These are phyloP conservation scores for Trachelus troglodyta DNA, from an alignment of 2,888 invertebrate species.

Conservation along the genomic window DNA sequence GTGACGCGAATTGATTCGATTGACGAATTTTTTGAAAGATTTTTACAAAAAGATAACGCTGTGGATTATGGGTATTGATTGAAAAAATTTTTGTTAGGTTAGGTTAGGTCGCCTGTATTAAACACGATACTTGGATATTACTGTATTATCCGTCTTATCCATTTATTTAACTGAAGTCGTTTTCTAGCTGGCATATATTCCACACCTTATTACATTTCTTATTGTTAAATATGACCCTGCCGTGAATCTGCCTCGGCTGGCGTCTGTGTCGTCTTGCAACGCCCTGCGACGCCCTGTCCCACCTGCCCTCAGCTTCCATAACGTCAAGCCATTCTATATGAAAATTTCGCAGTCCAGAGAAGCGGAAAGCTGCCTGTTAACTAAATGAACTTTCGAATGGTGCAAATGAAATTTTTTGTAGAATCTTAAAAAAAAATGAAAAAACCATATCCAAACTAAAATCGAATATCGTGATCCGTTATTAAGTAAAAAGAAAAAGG, in stretches of 20 bases:
- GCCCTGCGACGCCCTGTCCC: constrained; percentile 14
- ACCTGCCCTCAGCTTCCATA: constrained; percentile 10
- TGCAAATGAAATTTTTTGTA: background rate
- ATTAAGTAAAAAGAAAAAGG: background rate
- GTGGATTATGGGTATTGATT: background rate
- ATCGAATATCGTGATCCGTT: background rate
- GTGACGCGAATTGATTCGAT: too few species aligned
- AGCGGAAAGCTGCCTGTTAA: background rate
- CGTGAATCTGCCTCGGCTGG: constrained; percentile 9
- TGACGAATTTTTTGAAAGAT: background rate
- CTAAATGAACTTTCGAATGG: background rate
- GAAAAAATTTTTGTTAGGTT: background rate
- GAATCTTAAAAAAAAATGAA: background rate
- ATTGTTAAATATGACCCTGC: constrained; percentile 43
- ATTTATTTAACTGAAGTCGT: constrained; percentile 27
- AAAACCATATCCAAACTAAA: background rate
- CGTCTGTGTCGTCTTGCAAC: background rate
- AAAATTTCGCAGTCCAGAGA: constrained; percentile 51
- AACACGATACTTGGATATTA: background rate
- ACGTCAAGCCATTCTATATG: constrained; percentile 50
- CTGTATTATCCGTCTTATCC: background rate
- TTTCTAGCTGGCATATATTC: constrained; percentile 48
- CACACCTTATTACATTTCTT: constrained; percentile 57
- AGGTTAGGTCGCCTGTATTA: background rate
- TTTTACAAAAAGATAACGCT: background rate